phyloP scores from a whole-genome alignment of 2,888 invertebrate genomes.

The Ashinkailepas kermadecensis region DNA sequence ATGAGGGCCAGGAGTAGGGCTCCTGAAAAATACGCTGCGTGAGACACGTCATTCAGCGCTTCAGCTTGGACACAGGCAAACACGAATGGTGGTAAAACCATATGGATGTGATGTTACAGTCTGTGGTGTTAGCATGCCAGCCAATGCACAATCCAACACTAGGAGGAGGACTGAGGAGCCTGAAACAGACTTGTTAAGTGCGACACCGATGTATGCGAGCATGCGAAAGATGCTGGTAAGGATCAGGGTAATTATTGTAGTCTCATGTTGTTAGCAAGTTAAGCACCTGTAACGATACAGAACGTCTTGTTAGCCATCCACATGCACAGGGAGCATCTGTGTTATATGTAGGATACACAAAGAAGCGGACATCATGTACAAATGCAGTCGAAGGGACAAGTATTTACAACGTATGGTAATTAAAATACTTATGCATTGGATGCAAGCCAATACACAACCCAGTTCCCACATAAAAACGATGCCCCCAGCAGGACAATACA shows the following conservation, averaged over 20 bases:
- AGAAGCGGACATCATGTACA: no score
- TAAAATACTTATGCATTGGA: no score
- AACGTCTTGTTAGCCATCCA: neutral
- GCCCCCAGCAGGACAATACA: no score
- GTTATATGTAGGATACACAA: no score
- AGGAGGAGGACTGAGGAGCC: neutral
- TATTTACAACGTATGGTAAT: no score
- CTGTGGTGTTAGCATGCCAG: neutral
- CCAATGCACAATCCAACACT: neutral
- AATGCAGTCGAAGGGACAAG: no score
- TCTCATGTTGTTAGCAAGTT: slow-evolving; percentile 5
- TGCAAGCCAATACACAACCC: no score
- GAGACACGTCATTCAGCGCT: neutral
- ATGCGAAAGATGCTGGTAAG: neutral
- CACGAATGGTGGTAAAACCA: neutral
- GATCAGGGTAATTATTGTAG: neutral
- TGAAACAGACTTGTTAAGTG: neutral
- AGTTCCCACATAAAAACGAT: no score
- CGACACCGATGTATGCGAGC: neutral
- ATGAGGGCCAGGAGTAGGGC: neutral
- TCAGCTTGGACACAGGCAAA: neutral
- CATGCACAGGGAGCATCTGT: no score
- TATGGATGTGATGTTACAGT: neutral
- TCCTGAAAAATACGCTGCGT: neutral
- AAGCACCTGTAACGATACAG: slow-evolving; percentile 11